Evolutionary conservation across 2,888 invertebrate species (phyloP).

Genomic region (Boloria euphrosyne): DNA sequence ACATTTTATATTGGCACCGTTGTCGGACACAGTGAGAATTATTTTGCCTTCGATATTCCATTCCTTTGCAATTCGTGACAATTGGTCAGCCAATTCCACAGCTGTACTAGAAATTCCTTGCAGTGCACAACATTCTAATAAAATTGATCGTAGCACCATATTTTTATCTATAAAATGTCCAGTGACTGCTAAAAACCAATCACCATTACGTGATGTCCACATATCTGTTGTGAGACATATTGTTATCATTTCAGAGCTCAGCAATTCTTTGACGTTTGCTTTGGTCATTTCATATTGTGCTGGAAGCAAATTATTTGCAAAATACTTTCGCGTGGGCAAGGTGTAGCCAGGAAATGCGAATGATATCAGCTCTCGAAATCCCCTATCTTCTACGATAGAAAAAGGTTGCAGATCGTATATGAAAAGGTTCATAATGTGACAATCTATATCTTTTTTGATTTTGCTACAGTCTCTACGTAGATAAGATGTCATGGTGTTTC

Average conservation of each 20-base stretch:
- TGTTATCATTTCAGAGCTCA: neutral
- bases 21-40: constrained; percentile 22
- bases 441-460: constrained; percentile 18
- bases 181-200: constrained; percentile 27
- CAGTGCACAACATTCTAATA: neutral
- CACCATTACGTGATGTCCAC: constrained; percentile 28
- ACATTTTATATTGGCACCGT: constrained; percentile 25
- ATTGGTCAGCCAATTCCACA: constrained; percentile 6
- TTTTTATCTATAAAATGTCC: neutral
- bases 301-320: constrained; percentile 30
- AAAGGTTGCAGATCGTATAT: constrained; percentile 27
- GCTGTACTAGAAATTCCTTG: neutral
- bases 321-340: constrained; percentile 27
- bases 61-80: neutral
- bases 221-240: constrained; percentile 15
- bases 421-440: constrained; percentile 27
- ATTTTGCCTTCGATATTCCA: neutral
- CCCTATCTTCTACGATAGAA: constrained; percentile 23
- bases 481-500: neutral
- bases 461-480: neutral
- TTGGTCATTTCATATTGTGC: constrained; percentile 21
- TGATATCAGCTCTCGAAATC: constrained; percentile 23
- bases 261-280: neutral
- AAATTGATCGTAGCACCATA: neutral
- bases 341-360: constrained; percentile 26